Evolutionary conservation across 2,797 vertebrate genomes (phyloP), one percentile per base, ranked within the genome.

Genomic region (Nyctalus aviator): DNA sequence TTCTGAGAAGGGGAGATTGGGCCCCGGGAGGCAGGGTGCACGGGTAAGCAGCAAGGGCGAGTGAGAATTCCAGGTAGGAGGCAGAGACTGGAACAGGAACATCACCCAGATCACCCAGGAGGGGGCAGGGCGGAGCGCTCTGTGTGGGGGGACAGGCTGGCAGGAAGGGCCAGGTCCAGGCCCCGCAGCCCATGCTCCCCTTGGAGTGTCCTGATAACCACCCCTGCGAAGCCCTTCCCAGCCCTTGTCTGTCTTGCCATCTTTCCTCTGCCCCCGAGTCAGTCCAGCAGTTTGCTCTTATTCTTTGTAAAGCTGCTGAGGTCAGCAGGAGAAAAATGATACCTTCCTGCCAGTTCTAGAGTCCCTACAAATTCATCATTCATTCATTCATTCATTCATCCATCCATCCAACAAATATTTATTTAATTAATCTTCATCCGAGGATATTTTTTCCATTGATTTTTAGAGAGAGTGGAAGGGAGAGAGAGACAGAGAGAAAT

Each of bases 291-390:
- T 25, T 55, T 55, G 41, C 46, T 37, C 21, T 62, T n/a, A 48
- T 21, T 21, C 83, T 71, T 35, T 11, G 73, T 55, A 55, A 55
- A 7, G 57, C 18, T 57, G 55, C 77, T 59, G 55, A 30, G 32
- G 15, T 69, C 46, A 35, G 20, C 17, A 48, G 15, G 32, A 83
- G 82, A 48, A 83, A 77, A 46, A 57, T 10, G 13, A 57, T 59
- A n/a, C 21, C 13, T 30, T 41, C 44, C 46, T 72, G 11, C 48
- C 23, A 2, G 21, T 57, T 48, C 59, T 62, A 32, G 48, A 44
- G 44, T 53, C 27, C 69, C 83, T 84, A 21, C 78, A 78, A 55
- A 78, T 59, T 57, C 86, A 86, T 57, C 86, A 89, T 66, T 77
- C 88, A 68, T 32, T 89, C 72, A 64, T 53, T 53, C 41, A 64